Evolutionary conservation across 2,113 vertebrate genomes (phyloP).

Genomic region (Oreotrochilus melanogaster): DNA sequence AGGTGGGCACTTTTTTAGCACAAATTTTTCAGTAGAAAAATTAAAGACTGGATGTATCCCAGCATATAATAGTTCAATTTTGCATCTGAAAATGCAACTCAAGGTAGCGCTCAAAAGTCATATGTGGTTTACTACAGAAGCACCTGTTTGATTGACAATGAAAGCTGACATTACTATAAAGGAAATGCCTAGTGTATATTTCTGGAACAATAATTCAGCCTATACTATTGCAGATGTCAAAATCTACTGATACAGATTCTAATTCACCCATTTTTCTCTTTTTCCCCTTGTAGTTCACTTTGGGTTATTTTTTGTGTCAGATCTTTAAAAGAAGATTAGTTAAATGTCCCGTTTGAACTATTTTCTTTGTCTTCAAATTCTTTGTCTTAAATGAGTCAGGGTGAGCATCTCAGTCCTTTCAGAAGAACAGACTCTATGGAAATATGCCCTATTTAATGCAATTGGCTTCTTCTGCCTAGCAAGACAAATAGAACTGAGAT

Average conservation of each 20-base stretch:
- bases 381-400: not conserved
- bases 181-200: conserved; percentile 43
- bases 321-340: not conserved
- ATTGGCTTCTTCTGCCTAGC: not conserved
- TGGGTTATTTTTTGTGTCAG: not conserved
- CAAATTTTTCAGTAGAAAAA: not conserved
- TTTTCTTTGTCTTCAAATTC: conserved; percentile 25
- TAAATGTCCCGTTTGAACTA: not conserved
- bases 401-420: not conserved
- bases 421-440: not conserved
- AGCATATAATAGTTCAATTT: not conserved
- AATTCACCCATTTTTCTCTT: conserved; percentile 17
- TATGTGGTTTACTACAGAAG: not conserved
- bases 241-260: conserved; percentile 1
- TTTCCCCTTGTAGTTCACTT: not conserved
- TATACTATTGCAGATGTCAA: conserved; percentile 44
- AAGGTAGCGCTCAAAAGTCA: not conserved
- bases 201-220: conserved; percentile 64
- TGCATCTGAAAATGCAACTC: not conserved
- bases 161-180: conserved; percentile 45
- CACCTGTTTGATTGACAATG: conserved; percentile 16
- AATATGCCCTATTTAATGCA: not conserved
- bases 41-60: not conserved
- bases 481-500: not conserved
- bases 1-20: not conserved